Percentiles rank a stretch among this genome's conserved stretches.
phyloP scores from a whole-genome alignment of 2,113 vertebrate genomes.

The Siphamia tubifer region DNA sequence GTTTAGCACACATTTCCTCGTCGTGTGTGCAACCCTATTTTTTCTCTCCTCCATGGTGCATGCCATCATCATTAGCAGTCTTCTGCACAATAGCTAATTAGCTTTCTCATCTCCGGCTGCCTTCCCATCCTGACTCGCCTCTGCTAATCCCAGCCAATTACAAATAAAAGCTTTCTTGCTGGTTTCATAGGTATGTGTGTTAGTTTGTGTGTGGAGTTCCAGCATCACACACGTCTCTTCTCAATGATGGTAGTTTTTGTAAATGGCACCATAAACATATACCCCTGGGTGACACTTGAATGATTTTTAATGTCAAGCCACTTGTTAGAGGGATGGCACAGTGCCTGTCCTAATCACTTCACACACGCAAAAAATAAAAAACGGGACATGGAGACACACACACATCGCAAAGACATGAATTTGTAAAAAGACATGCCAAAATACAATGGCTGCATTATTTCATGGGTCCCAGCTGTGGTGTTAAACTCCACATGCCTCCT shows the following conservation, averaged over 20 bases:
- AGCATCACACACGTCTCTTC: neutral
- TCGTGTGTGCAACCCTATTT: constrained; percentile 24
- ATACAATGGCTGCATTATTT: constrained; percentile 56
- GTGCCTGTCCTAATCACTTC: constrained; percentile 58
- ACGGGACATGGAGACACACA: constrained; percentile 37
- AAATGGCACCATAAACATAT: constrained; percentile 33
- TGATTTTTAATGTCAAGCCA: constrained; percentile 58
- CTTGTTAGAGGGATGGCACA: constrained; percentile 57
- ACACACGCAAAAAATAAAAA: constrained; percentile 39
- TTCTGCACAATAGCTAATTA: constrained; percentile 75
- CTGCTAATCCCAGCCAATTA: constrained; percentile 75
- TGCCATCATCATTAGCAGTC: constrained; percentile 63
- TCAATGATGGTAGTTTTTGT: constrained; percentile 27
- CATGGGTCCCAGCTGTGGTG: constrained; percentile 47
- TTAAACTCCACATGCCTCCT: constrained; percentile 57
- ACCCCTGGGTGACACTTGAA: constrained; percentile 56
- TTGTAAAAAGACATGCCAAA: constrained; percentile 53
- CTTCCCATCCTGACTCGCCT: constrained; percentile 59
- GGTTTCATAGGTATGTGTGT: constrained; percentile 23
- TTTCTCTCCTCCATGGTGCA: constrained; percentile 32
- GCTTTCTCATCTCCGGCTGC: constrained; percentile 71
- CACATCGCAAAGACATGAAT: constrained; percentile 36
- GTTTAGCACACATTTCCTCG: constrained; percentile 22
- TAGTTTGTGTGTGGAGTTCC: constrained; percentile 3
- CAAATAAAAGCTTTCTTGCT: constrained; percentile 46